Evolutionary conservation across 2,888 invertebrate species (phyloP).

Genomic region (Tetragonisca angustula): DNA sequence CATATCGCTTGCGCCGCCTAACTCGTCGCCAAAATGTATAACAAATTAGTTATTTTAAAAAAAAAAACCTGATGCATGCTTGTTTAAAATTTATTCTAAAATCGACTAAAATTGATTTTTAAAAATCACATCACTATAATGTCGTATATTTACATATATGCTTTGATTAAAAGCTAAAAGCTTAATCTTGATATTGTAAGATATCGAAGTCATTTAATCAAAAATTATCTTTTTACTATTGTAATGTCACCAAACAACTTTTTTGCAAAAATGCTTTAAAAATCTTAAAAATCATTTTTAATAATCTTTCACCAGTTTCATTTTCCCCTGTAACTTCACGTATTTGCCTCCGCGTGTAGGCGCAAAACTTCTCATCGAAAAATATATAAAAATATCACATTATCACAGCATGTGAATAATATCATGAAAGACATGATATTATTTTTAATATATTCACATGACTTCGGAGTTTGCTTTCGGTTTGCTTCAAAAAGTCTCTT

Average conservation of each 20-base stretch:
- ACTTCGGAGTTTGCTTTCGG: slow-evolving; percentile 41
- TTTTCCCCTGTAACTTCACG: slow-evolving; percentile 29
- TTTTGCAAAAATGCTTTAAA: slow-evolving; percentile 21
- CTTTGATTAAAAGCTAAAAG: slow-evolving; percentile 47
- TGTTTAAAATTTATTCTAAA: slow-evolving; percentile 40
- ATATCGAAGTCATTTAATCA: slow-evolving; percentile 29
- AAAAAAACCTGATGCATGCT: slow-evolving; percentile 62
- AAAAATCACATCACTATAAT: slow-evolving; percentile 21
- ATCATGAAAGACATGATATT: slow-evolving; percentile 52
- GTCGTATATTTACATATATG: slow-evolving; percentile 25
- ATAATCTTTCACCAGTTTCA: slow-evolving; percentile 52
- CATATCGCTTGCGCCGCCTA: slow-evolving; percentile 77
- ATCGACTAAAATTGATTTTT: slow-evolving; percentile 23
- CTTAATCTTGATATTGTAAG: slow-evolving; percentile 36
- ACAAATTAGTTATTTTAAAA: slow-evolving; percentile 42
- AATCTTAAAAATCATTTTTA: slow-evolving; percentile 31
- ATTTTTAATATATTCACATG: slow-evolving; percentile 45
- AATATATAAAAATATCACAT: slow-evolving; percentile 30
- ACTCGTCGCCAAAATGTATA: slow-evolving; percentile 63
- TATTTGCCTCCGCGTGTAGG: slow-evolving; percentile 14
- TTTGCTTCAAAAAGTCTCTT: slow-evolving; percentile 51
- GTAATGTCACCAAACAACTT: slow-evolving; percentile 28
- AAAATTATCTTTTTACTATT: slow-evolving; percentile 4
- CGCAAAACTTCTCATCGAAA: slow-evolving; percentile 26
- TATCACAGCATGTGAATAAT: slow-evolving; percentile 56